phyloP scores from a whole-genome alignment of 2,888 invertebrate genomes.

The Axea sp. region DNA sequence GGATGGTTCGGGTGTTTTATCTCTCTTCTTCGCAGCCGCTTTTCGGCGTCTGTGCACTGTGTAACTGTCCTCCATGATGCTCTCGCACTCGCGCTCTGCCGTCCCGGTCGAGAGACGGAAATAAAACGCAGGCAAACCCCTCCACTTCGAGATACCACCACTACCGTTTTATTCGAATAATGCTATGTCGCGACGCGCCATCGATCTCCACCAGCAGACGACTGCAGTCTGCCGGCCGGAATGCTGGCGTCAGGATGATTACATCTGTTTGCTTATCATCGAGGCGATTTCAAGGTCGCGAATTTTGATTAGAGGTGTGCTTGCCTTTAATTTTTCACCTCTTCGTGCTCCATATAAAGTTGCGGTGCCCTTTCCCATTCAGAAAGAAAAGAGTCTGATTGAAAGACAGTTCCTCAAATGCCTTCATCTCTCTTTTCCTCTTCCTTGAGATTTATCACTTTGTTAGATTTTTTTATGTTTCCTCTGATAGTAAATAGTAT shows the following conservation, averaged over 20 bases:
- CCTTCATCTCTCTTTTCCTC: too few species aligned
- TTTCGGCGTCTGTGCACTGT: constrained; percentile 76
- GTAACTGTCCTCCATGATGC: constrained; percentile 77
- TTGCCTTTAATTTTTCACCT: not conserved
- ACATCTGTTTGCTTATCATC: not conserved
- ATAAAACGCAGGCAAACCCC: constrained; percentile 75
- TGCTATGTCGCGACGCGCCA: constrained; percentile 68
- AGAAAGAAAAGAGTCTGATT: too few species aligned
- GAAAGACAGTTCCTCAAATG: too few species aligned
- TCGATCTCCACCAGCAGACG: constrained; percentile 62
- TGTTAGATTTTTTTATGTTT: too few species aligned
- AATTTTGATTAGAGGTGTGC: constrained; percentile 5
- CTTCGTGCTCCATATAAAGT: too few species aligned
- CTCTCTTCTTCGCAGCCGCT: constrained; percentile 72
- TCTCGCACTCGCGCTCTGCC: constrained; percentile 53
- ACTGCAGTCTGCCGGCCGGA: constrained; percentile 1
- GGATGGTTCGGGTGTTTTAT: constrained; percentile 74
- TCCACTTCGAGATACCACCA: constrained; percentile 62
- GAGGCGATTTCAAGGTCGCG: constrained; percentile 8
- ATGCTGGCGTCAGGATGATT: constrained; percentile 1
- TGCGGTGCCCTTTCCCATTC: too few species aligned
- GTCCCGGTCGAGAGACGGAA: constrained; percentile 69
- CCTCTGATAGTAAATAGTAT: too few species aligned
- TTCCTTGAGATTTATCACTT: too few species aligned
- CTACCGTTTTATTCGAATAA: constrained; percentile 24